Evolutionary conservation across 1,140 invertebrate species (phyloP), one percentile per base, ranked within the genome.

Genomic region (Cataglyphis hispanica): DNA sequence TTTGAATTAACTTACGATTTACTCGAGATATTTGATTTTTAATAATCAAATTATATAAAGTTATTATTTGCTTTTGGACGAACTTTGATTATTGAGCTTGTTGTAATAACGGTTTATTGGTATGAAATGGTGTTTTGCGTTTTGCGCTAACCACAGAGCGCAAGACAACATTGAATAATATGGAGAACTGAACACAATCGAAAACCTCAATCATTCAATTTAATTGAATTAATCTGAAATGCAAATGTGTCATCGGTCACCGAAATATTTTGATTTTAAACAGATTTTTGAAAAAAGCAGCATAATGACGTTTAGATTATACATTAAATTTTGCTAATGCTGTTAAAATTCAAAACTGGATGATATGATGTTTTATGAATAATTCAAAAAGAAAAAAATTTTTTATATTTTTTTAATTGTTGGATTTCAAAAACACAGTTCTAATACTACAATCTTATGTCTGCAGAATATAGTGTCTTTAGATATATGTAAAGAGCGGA

Each of bases 401-500:
- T 46, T 25, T 10, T 31, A 5, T 53, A n/a, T n/a, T n/a, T 34
- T 6, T 53, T 25, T 58, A 22, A 31, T 72, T 19, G 37, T n/a
- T 37, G 27, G 22, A 60, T 31, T 83, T 83, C 56, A 5, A 31
- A 43, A n/a, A 66, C 25, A 50, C 13, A 40, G 10, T 61, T 67
- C 13, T 69, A 40, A 83, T 74, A 83, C 27, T 72, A n/a, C n/a
- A 56, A 7, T 70, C 11, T 27, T 8, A 43, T 34, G 2, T 46
- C 78, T 61, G 13, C 37, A 34, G 46, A 37, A 58, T 19, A 50
- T 8, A 27, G 22, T 40, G 13, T 72, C 67, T 83, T 46, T 61
- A 40, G 78, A 83, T 83, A 83, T 83, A 74, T 46, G 27, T 74
- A 83, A 83, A 83, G 70, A 66, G 37, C 11, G 37, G 53, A 27